Percentiles rank a stretch among this genome's conserved stretches.
phyloP scores from a whole-genome alignment of 2,888 invertebrate species.

The Xiphydria camelus region DNA sequence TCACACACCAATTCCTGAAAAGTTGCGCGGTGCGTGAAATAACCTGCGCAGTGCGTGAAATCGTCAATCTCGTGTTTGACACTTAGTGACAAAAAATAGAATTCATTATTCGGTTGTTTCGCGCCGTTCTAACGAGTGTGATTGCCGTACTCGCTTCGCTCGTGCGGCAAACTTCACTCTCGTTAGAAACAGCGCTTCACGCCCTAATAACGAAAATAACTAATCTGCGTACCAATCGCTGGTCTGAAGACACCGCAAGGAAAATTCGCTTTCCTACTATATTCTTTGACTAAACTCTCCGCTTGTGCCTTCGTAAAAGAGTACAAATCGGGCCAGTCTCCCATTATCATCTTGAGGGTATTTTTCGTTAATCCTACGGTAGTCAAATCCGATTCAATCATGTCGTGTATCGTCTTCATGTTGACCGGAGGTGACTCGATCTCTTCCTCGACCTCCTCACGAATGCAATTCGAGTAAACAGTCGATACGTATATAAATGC shows the following conservation, averaged over 20 bases:
- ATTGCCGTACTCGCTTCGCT: too few relatives aligned
- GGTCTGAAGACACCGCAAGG: constrained; percentile 40
- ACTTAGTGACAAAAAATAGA: too few relatives aligned
- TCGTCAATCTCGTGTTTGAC: too few relatives aligned
- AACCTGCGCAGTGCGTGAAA: too few relatives aligned
- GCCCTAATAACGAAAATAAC: too few relatives aligned
- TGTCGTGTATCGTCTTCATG: constrained; percentile 32
- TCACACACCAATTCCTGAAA: too few relatives aligned
- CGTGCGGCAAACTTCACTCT: constrained; percentile 4
- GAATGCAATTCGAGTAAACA: constrained; percentile 35
- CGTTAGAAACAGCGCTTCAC: too few relatives aligned
- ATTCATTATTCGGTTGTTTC: too few relatives aligned
- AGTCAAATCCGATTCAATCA: constrained; percentile 31
- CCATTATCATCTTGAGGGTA: constrained; percentile 22
- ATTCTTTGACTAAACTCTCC: constrained; percentile 36
- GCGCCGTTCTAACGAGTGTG: too few relatives aligned
- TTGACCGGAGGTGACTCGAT: constrained; percentile 38
- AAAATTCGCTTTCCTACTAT: constrained; percentile 24
- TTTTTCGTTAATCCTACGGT: constrained; percentile 27
- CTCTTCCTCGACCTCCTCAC: constrained; percentile 30
- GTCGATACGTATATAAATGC: constrained; percentile 39
- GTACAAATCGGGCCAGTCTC: constrained; percentile 36
- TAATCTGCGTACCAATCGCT: constrained; percentile 34
- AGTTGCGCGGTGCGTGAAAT: too few relatives aligned
- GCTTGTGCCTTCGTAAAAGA: constrained; percentile 37